Evolutionary conservation across 2,888 invertebrate genomes (phyloP), one percentile per base, ranked within the genome.

Genomic region (Heliconius ismenius): DNA sequence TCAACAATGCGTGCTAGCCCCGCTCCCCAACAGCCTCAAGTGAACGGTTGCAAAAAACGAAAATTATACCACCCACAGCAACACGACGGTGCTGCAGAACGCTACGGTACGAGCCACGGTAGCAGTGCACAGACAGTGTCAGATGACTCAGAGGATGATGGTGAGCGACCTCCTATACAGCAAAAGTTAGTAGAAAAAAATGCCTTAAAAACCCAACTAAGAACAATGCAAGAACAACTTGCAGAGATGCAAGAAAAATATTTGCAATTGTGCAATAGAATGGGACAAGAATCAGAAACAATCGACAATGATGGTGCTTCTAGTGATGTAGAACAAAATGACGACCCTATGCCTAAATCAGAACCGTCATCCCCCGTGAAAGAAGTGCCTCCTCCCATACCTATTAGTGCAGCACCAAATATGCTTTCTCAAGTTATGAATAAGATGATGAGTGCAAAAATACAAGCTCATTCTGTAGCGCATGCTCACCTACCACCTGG

Each of bases 11-110:
- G 98, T 81, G 96, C 97, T 81, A 97, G 97, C 88, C 98, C 98
- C 62, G 97, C 96, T 80, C 96, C 97, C 32, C 95, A 91, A 78
- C 95, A 95, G 83, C 95, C 96, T 1, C 96, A 97, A 89, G 97
- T 97, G 83, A 98, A 98, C 92, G 98, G 98, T 72, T 98, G 98
- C 92, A 98, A 98, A 91, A 99, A 99, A 91, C 96, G 99, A 70
- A 99, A 99, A 91, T 95, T 98, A 49, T 98, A 98, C 88, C 98
- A 98, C 86, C 99, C 99, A 18, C 98, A 98, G 90, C 98, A 98
- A 87, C 98, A 98, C 90, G 97, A 97, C 86, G 95, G 95, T 76
- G 95, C 95, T 43, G 96, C 95, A 83, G 96, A 96, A 83, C 92
- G 96, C n/a, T 93, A 93, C 83, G 92, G 92, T 62, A 88, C 89